Evolutionary conservation across 2,888 invertebrate genomes (phyloP).

Genomic region (Coenonympha glycerion): DNA sequence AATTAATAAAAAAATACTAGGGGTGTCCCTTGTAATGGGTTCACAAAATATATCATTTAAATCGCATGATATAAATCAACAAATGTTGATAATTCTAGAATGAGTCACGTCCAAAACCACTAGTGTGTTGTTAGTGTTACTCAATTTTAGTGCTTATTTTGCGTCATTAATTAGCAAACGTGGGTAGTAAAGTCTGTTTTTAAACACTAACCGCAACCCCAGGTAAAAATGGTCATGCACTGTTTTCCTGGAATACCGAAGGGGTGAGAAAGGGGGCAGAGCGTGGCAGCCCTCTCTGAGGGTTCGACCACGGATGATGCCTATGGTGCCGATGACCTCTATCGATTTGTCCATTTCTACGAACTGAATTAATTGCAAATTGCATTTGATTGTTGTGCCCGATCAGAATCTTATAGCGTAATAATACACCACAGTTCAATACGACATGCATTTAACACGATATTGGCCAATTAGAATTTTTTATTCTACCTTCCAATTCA

Average conservation of each 20-base stretch:
- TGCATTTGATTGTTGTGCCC: conserved; percentile 13
- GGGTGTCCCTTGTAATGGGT: too few relatives aligned
- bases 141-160: neutral
- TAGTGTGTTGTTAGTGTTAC: neutral
- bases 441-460: neutral
- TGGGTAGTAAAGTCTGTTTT: conserved; percentile 20
- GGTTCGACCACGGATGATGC: conserved; percentile 64
- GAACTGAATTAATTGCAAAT: conserved; percentile 64
- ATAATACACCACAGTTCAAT: neutral
- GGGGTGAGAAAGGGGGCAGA: conserved; percentile 54
- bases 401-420: conserved; percentile 3
- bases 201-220: conserved; percentile 35
- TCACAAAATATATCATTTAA: neutral
- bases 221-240: conserved; percentile 54
- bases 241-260: conserved; percentile 62
- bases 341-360: conserved; percentile 67
- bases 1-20: too few relatives aligned
- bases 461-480: neutral
- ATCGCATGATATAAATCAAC: neutral
- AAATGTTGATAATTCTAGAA: neutral
- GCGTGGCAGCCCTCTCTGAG: conserved; percentile 63
- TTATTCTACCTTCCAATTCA: neutral
- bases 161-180: conserved; percentile 19
- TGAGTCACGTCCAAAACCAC: conserved; percentile 1
- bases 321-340: conserved; percentile 71